Evolutionary conservation across 2,113 vertebrate genomes (phyloP).

Genomic region (Misgurnus anguillicaudatus): DNA sequence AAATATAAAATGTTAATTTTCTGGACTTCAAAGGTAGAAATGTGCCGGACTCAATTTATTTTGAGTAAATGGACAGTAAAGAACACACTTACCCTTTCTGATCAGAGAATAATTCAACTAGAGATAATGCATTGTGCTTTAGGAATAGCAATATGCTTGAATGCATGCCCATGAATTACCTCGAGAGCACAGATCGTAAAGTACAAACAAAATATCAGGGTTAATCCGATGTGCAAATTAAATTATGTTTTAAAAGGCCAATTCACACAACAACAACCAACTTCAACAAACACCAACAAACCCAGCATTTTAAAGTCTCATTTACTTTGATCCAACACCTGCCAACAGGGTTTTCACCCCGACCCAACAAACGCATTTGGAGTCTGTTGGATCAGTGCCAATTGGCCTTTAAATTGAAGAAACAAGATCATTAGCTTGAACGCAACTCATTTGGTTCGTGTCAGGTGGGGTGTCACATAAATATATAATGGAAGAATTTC

Average conservation of each 20-base stretch:
- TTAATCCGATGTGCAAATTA: neutral
- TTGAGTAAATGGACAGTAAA: constrained; percentile 1
- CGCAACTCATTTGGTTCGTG: neutral
- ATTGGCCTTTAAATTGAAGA: neutral
- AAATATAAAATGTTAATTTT: neutral
- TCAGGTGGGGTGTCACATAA: neutral
- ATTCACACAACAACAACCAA: no score
- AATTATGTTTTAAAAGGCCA: neutral
- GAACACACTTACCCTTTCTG: neutral
- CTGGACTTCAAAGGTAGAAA: no score
- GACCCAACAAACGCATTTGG: no score
- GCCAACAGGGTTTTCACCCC: no score
- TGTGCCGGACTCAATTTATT: neutral
- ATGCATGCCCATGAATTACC: neutral
- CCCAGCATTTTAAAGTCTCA: no score
- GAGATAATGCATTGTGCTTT: neutral
- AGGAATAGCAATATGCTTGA: neutral
- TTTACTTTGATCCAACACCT: no score
- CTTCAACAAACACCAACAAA: no score
- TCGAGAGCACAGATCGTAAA: neutral
- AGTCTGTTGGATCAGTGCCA: no score
- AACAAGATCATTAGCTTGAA: constrained; percentile 18
- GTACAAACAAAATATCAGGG: neutral
- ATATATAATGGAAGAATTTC: neutral
- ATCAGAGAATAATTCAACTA: neutral